These are phyloP conservation scores for Microcaecilia unicolor DNA, from an alignment of 2,797 vertebrate species.

Conservation along the genomic window DNA sequence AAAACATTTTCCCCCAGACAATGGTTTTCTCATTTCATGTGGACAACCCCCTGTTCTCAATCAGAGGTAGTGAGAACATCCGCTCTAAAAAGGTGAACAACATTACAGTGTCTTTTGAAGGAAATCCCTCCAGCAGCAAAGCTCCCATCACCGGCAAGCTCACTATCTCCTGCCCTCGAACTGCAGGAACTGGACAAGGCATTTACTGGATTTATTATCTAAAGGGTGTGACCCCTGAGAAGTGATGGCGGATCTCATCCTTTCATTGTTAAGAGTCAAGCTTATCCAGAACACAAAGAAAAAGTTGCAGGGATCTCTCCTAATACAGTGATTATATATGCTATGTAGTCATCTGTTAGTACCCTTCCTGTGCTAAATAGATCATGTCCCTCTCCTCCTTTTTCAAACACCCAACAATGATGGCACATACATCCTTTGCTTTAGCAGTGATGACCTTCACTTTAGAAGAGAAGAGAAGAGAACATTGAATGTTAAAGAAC, in stretches of 20 bases:
- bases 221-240: conserved; percentile 48
- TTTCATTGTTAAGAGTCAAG: too few species aligned
- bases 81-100: conserved; percentile 54
- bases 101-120: conserved; percentile 56
- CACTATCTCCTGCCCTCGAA: conserved; percentile 50
- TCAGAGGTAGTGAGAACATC: conserved; percentile 49
- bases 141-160: conserved; percentile 54
- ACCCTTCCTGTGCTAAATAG: too few species aligned
- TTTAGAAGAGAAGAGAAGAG: too few species aligned
- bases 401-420: too few species aligned
- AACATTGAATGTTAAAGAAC: too few species aligned
- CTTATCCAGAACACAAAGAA: too few species aligned
- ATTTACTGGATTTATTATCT: conserved; percentile 73
- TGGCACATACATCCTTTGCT: too few species aligned
- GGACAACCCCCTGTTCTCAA: conserved; percentile 60
- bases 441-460: too few species aligned
- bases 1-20: conserved; percentile 68
- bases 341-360: too few species aligned
- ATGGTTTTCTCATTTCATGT: conserved; percentile 56
- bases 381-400: too few species aligned
- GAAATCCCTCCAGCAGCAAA: conserved; percentile 11
- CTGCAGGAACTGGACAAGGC: conserved; percentile 29
- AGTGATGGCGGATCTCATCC: not conserved
- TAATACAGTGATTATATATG: too few species aligned
- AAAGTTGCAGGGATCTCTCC: too few species aligned